Base-by-base conservation (phyloP, 2,888 invertebrate species). In the Acanthosepion esculentum region DNA sequence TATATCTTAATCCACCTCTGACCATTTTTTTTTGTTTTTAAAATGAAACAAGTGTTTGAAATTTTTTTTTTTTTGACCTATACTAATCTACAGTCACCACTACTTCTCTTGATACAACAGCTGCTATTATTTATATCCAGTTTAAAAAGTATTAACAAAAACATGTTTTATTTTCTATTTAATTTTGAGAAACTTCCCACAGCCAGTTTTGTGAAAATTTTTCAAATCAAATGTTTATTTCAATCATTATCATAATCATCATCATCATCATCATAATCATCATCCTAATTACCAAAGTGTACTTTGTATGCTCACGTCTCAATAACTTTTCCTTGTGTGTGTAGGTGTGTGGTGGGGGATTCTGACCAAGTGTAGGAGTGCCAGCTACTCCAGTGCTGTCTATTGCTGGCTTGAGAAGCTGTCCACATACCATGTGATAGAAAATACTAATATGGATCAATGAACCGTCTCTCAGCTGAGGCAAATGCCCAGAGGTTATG, bases 281-380 rank as follows among this genome's bases (percentile, higher is more conserved):
- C 78, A 78, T 78, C 33, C n/a, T 78, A 78, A 78, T 78, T 78
- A 78, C n/a, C 78, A 78, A 78, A 78, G n/a, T 78, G 78, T 23
- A 59, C 23, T 59, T 59, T 59, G 59, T 59, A 23, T n/a, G 12
- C 78, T 78, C n/a, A 12, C 78, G 33, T n/a, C 33, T n/a, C 8
- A 33, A 78, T 33, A 78, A 78, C n/a, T 78, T 33, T 78, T 33
- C 33, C 15, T 78, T 33, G 59, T 23, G 59, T 59, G 3, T 23
- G 59, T 59, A 23, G 59, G 59, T 7, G 20, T 55, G 59, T 20
- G 20, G 59, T 23, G 59, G 59, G 55, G 59, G 59, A 59, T 59
- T 59, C 59, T 59, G 59, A 59, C 23, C 59, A 59, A 20, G 59
- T 23, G 59, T 59, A n/a, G n/a, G n/a, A 15, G 78, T 78, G 15